These are phyloP conservation scores for Varanus komodoensis DNA, from an alignment of 2,113 vertebrate genomes.

Conservation along the genomic window DNA sequence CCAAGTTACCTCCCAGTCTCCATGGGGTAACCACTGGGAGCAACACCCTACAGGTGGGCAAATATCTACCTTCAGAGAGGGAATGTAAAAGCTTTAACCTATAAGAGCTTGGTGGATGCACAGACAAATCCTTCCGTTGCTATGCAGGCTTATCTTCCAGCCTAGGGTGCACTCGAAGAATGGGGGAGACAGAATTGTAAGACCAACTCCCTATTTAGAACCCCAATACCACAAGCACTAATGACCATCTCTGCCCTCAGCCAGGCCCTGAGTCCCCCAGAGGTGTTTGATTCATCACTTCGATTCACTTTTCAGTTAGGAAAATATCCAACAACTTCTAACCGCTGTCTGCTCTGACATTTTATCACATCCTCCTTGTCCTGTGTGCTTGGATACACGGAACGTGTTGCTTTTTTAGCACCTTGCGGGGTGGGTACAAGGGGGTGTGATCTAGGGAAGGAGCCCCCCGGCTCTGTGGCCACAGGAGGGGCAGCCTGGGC, in stretches of 20 bases:
- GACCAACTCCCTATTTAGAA: neutral
- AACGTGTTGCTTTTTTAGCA: neutral
- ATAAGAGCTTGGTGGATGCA: no score
- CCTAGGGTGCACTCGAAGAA: neutral
- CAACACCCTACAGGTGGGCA: neutral
- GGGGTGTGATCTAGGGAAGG: no score
- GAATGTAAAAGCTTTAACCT: neutral
- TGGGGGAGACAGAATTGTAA: no score
- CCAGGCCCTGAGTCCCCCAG: neutral
- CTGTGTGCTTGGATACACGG: neutral
- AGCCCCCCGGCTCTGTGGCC: neutral
- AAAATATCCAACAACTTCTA: neutral
- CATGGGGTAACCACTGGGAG: neutral
- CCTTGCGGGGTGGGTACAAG: neutral
- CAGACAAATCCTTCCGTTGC: no score
- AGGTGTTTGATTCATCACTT: no score
- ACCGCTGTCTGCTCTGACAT: no score
- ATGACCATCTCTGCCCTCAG: neutral
- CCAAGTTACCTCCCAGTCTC: neutral
- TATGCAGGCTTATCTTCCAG: neutral
- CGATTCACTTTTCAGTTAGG: neutral
- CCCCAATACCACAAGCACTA: neutral
- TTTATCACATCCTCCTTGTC: neutral
- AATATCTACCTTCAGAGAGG: neutral
- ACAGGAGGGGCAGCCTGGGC: neutral